Evolutionary conservation across 2,888 invertebrate genomes (phyloP).

Genomic region (Omphaloscelis lunosa): DNA sequence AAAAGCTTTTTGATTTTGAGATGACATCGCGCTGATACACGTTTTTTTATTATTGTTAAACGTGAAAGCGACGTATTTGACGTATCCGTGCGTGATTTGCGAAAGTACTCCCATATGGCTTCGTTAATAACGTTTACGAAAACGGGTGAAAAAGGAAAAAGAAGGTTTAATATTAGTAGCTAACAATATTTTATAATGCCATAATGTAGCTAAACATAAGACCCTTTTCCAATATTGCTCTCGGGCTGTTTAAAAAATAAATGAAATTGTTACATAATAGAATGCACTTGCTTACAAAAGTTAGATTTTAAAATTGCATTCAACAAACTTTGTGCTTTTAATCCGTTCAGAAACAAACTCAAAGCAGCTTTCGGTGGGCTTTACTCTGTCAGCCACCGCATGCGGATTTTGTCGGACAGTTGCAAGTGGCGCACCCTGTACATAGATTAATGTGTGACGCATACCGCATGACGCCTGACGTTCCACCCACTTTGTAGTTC

Average conservation of each 20-base stretch:
- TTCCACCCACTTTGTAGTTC: conserved; percentile 70
- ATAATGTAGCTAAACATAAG: conserved; percentile 33
- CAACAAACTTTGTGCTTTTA: conserved; percentile 82
- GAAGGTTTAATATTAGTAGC: conserved; percentile 21
- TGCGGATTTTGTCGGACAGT: conserved; percentile 81
- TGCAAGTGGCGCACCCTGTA: conserved; percentile 74
- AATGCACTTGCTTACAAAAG: conserved; percentile 61
- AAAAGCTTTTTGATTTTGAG: conserved; percentile 75
- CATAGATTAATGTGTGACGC: conserved; percentile 83
- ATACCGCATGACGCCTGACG: conserved; percentile 73
- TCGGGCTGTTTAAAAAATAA: conserved; percentile 56
- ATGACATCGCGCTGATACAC: conserved; percentile 55
- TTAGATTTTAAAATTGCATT: conserved; percentile 78
- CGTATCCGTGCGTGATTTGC: conserved; percentile 23
- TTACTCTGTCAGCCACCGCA: conserved; percentile 82
- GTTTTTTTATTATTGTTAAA: conserved; percentile 56
- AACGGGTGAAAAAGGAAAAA: conserved; percentile 7
- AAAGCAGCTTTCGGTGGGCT: conserved; percentile 85
- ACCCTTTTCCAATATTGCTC: conserved; percentile 55
- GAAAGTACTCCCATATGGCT: conserved; percentile 7
- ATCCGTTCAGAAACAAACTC: conserved; percentile 85
- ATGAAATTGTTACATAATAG: conserved; percentile 60
- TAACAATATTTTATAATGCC: conserved; percentile 37
- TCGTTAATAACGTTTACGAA: conserved; percentile 17
- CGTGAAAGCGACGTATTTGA: conserved; percentile 34